Evolutionary conservation across 2,113 vertebrate species (phyloP), one percentile per base, ranked within the genome.

Genomic region (Jaculus jaculus): DNA sequence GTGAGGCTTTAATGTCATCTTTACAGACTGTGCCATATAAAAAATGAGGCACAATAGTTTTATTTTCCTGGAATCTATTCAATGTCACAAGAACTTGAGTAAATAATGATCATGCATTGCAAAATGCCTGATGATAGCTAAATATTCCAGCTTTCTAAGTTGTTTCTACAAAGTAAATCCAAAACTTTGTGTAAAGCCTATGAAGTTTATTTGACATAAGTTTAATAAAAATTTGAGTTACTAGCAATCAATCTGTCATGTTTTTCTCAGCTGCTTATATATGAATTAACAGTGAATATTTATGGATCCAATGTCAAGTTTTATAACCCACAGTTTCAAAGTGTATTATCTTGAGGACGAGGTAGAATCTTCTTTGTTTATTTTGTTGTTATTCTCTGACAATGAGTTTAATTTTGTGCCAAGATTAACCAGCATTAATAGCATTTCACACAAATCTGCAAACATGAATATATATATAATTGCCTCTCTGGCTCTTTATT

Each of bases 11-110:
- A 78, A 12, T 89, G 34, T 84, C 73, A 86, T 87, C 61, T 91
- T 90, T 88, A 89, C 11, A 90, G 51, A 87, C 26, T 89, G 39
- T 94, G 24, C 89, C 73, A 66, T 81, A 47, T 73, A 84, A 90
- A 95, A 92, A 65, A 26, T 15, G 84, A 61, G 15, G 68, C 60
- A 42, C 80, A 87, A 74, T 65, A 83, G 47, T 92, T 94, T 92
- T 47, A 82, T 92, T 80, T 91, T 90, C 63, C 94, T 96, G 71
- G 28, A 79, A 47, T 86, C 47, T 96, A 71, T 58, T 94, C 65
- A 92, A 0, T 88, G 18, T 86, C 75, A 83, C 28, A 91, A 65
- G 37, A 79, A 63, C 16, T 65, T 92, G 94, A 73, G 71, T 90
- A 93, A 74, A 80, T 82, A 79, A 80, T 81, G 87, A 89, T 83